Percentiles rank a stretch among this genome's conserved stretches.
Conservation (phyloP, 2,888 invertebrate genomes). For the Cartodere bifasciata region DNA sequence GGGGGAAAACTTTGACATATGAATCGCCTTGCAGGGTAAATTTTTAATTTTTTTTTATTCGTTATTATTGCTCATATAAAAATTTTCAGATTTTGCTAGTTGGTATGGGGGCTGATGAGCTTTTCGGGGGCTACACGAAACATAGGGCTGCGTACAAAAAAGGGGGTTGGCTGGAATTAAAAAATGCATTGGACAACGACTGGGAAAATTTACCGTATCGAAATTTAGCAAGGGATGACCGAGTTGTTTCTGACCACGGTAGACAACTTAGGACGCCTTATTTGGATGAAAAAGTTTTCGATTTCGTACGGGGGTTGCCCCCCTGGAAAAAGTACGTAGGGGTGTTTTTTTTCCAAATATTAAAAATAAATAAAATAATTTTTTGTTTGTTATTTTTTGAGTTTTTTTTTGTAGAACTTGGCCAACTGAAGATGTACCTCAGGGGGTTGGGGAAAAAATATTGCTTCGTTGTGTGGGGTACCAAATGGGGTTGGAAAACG, state of each 20-base stretch:
- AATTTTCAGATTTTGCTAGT: constrained; percentile 56
- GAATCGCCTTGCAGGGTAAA: constrained; percentile 51
- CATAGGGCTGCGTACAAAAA: constrained; percentile 64
- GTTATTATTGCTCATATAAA: background rate
- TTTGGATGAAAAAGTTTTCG: constrained; percentile 57
- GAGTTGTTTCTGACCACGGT: constrained; percentile 83
- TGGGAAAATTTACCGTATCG: constrained; percentile 75
- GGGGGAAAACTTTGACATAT: constrained; percentile 46
- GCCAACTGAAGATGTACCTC: constrained; percentile 40
- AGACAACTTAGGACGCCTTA: constrained; percentile 71
- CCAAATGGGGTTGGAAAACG: constrained; percentile 49
- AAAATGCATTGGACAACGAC: constrained; percentile 51
- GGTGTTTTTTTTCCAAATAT: constrained; percentile 3
- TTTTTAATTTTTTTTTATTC: constrained; percentile 7
- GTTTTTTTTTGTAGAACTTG: constrained; percentile 22
- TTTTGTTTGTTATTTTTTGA: too few relatives aligned
- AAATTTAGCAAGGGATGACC: constrained; percentile 91
- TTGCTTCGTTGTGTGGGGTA: constrained; percentile 64
- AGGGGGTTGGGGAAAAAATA: constrained; percentile 89
- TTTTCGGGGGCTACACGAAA: constrained; percentile 87
- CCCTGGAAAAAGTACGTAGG: constrained; percentile 51
- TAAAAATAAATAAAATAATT: too few relatives aligned
- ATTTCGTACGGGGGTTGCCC: constrained; percentile 48
- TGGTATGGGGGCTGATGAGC: constrained; percentile 95
- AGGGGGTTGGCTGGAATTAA: constrained; percentile 40